A percentile compares a stretch with the other conserved stretches of the same genome.
phyloP scores from a whole-genome alignment of 2,888 invertebrate species.

The Dermolepida albohirtum region DNA sequence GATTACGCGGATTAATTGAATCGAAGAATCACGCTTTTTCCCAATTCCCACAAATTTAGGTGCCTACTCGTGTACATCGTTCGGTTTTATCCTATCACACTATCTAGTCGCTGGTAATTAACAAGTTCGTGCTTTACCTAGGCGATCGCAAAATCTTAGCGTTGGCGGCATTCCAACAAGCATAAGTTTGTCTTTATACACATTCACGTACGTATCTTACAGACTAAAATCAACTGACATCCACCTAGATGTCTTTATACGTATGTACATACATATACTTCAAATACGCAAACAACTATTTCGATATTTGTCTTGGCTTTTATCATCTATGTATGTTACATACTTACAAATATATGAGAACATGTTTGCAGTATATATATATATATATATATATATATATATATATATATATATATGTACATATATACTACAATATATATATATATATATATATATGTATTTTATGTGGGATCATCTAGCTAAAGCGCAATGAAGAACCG shows the following conservation, averaged over 20 bases:
- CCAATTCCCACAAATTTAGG: conserved; percentile 58
- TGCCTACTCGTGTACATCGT: conserved; percentile 52
- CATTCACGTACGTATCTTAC: conserved; percentile 35
- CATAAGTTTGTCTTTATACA: conserved; percentile 12
- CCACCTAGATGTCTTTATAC: conserved; percentile 27
- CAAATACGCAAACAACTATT: conserved; percentile 17
- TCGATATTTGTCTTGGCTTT: conserved; percentile 24
- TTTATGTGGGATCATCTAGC: conserved; percentile 12
- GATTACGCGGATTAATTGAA: conserved; percentile 49
- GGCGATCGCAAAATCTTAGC: conserved; percentile 57
- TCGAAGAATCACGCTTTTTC: conserved; percentile 56
- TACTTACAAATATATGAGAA: too few relatives aligned
- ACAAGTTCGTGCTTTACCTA: conserved; percentile 57
- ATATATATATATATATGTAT: too few relatives aligned
- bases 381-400: neutral
- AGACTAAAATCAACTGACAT: conserved; percentile 55
- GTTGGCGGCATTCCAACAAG: conserved; percentile 52
- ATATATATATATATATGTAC: conserved; percentile 4
- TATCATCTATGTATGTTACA: conserved; percentile 4
- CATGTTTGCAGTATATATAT: too few relatives aligned
- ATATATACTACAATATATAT: neutral
- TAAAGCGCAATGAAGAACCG: conserved; percentile 21
- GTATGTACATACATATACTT: conserved; percentile 11
- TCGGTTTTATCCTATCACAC: conserved; percentile 51
- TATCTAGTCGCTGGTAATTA: conserved; percentile 58